Evolutionary conservation across 2,888 invertebrate species (phyloP), one percentile per base, ranked within the genome.

Genomic region (Xanthia togata): DNA sequence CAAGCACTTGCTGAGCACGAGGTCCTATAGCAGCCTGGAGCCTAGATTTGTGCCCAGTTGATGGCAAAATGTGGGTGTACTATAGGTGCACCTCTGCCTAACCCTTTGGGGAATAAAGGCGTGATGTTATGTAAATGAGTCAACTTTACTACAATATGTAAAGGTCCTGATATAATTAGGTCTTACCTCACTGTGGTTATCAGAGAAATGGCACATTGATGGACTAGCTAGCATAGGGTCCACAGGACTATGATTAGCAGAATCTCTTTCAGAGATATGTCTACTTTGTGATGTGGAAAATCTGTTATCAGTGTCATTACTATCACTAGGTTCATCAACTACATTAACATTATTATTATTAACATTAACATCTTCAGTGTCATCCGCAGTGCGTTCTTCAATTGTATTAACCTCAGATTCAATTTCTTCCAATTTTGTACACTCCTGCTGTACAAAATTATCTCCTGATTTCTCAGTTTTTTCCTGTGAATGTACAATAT

Each of bases 211-310:
- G 94, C 97, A 97, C 90, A 97, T 96, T 75, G 97, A 97, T 81
- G 97, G 97, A 93, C 97, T 97, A 86, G 97, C 98, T 88, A 98
- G 92, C 92, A 97, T 97, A 57, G 97, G 97, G 89, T 98, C 98
- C 73, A 97, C 97, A 4, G 98, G 98, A 94, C 98, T 98, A 90
- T 98, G 98, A 94, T 98, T 98, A 38, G 98, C 98, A 41, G 98
- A 98, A 94, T 98, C 98, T 90, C 98, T 95, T 91, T 96, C 97
- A 78, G 94, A 94, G 83, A 94, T 92, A 84, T 86, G 93, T 92
- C 96, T 95, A 83, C 90, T 92, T 91, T 94, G 95, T 88, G 94
- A 88, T 86, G 93, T 88, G 78, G 94, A 94, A 89, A 93, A 96
- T 89, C 92, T 93, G 87, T 93, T 92, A 88, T 92, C 92, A 91